Conservation (phyloP, 1,140 invertebrate species). For the Diplogasteroides magnus region DNA sequence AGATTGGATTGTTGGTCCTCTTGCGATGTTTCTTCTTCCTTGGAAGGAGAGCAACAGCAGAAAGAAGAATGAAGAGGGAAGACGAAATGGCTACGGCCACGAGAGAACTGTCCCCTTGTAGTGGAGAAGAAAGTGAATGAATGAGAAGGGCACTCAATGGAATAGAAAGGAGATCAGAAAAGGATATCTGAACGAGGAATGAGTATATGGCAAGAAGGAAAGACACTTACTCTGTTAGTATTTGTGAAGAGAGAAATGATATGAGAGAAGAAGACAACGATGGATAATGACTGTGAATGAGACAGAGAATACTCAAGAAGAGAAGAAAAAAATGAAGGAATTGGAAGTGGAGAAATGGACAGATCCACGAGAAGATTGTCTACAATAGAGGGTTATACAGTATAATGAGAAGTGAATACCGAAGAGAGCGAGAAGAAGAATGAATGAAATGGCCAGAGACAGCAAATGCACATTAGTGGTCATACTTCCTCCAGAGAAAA, state of each 20-base stretch:
- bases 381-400: background rate
- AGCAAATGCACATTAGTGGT: slow-evolving; percentile 2
- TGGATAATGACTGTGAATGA: background rate
- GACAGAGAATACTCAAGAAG: background rate
- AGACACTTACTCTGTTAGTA: background rate
- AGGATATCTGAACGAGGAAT: background rate
- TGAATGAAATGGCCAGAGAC: background rate
- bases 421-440: background rate
- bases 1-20: slow-evolving; percentile 13
- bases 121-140: background rate
- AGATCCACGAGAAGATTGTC: background rate
- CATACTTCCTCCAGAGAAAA: slow-evolving; percentile 15
- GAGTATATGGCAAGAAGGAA: background rate
- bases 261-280: background rate
- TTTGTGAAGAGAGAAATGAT: background rate
- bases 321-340: background rate
- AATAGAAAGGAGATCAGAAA: background rate
- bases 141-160: background rate
- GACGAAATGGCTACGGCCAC: background rate
- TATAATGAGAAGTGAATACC: background rate
- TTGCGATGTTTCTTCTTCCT: slow-evolving; percentile 22
- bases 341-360: background rate
- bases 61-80: background rate
- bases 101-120: background rate
- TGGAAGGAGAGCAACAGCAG: slow-evolving; percentile 15